phyloP scores from a whole-genome alignment of 2,113 vertebrate genomes.

The Entelurus aequoreus region DNA sequence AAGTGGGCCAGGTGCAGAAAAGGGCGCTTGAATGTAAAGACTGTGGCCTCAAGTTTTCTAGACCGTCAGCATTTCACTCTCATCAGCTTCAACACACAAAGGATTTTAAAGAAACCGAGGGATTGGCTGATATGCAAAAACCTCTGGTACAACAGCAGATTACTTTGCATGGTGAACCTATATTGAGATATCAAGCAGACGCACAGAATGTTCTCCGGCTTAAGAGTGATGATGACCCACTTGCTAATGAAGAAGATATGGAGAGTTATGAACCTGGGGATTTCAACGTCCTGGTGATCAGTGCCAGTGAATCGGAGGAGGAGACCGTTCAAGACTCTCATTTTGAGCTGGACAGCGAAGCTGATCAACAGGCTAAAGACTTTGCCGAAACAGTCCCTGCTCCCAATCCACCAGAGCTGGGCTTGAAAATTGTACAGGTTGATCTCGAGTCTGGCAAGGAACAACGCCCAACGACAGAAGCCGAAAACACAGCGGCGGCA shows the following conservation, averaged over 20 bases:
- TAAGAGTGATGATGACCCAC: conserved; percentile 12
- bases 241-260: conserved; percentile 38
- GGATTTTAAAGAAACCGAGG: conserved; percentile 54
- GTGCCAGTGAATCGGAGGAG: conserved; percentile 61
- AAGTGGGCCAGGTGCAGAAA: conserved; percentile 74
- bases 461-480: conserved; percentile 4
- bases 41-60: conserved; percentile 72
- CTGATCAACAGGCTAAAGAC: conserved; percentile 61
- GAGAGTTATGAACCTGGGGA: conserved; percentile 55
- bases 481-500: conserved; percentile 6
- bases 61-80: conserved; percentile 72
- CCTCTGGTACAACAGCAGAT: conserved; percentile 15
- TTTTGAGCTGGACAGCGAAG: conserved; percentile 67
- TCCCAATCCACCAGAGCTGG: conserved; percentile 41
- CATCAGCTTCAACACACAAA: conserved; percentile 71
- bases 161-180: conserved; percentile 11
- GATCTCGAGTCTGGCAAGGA: conserved; percentile 48
- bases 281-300: conserved; percentile 64
- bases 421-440: conserved; percentile 69
- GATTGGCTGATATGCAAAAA: conserved; percentile 2
- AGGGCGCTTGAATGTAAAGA: conserved; percentile 73
- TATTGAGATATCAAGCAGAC: background rate
- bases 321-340: conserved; percentile 54
- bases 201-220: conserved; percentile 13
- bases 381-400: conserved; percentile 18